Percentiles rank a stretch among this genome's conserved stretches.
phyloP scores from a whole-genome alignment of 1,140 invertebrate genomes.

The Cylas formicarius region DNA sequence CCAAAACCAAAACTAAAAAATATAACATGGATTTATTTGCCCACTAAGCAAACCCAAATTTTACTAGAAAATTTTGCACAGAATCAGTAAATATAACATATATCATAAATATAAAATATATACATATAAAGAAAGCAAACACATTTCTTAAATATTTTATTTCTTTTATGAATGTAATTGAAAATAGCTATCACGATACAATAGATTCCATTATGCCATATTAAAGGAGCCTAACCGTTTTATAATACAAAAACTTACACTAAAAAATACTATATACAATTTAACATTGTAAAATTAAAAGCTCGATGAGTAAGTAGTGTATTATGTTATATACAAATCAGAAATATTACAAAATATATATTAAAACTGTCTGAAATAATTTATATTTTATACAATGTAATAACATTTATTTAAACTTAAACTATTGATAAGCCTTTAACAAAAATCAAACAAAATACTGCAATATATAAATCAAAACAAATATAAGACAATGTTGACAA shows the following conservation, averaged over 20 bases:
- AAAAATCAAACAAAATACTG: too few relatives aligned
- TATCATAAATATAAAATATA: too few relatives aligned
- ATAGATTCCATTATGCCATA: constrained; percentile 30
- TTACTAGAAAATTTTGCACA: too few relatives aligned
- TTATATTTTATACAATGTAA: constrained; percentile 13
- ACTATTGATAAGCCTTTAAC: constrained; percentile 14
- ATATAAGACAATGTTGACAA: too few relatives aligned
- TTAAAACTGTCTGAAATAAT: constrained; percentile 17
- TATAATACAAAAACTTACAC: constrained; percentile 29
- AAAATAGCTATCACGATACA: constrained; percentile 35
- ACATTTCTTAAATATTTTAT: constrained; percentile 16
- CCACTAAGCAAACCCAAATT: too few relatives aligned
- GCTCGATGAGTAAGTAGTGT: constrained; percentile 12
- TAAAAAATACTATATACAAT: constrained; percentile 27
- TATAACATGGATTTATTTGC: too few relatives aligned
- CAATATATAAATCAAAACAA: too few relatives aligned
- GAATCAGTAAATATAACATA: too few relatives aligned
- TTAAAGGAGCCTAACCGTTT: constrained; percentile 18
- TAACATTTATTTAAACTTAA: constrained; percentile 14
- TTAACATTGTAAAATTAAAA: constrained; percentile 11
- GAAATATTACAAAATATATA: constrained; percentile 19
- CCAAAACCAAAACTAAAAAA: too few relatives aligned
- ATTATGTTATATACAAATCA: constrained; percentile 16
- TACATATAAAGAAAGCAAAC: not conserved
- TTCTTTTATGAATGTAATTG: constrained; percentile 35